These are phyloP conservation scores for Dicroscelio sp. DNA, from an alignment of 2,888 invertebrate genomes.

Conservation along the genomic window DNA sequence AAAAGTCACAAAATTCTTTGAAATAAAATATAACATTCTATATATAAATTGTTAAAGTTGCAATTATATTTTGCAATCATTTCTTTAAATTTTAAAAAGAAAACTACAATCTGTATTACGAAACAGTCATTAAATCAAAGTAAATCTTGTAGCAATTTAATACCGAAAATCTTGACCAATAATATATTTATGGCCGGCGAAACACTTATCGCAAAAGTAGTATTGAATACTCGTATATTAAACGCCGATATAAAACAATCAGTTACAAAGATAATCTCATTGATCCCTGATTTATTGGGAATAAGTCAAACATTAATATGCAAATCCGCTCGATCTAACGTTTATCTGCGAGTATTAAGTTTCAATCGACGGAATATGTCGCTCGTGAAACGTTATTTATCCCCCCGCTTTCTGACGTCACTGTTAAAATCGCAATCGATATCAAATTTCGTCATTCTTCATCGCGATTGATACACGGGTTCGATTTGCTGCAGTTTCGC, in stretches of 20 bases:
- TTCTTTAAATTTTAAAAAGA: too few species aligned
- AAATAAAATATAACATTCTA: too few species aligned
- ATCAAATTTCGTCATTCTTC: constrained; percentile 71
- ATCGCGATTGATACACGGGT: constrained; percentile 35
- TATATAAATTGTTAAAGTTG: too few species aligned
- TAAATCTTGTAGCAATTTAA: too few species aligned
- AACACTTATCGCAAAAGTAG: constrained; percentile 63
- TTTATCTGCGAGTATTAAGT: constrained; percentile 73
- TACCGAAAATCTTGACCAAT: constrained; percentile 34
- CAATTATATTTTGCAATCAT: too few species aligned
- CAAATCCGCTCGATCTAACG: constrained; percentile 58
- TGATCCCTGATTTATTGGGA: constrained; percentile 67
- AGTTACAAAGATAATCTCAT: constrained; percentile 61
- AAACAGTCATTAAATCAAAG: too few species aligned
- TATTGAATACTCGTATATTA: constrained; percentile 47
- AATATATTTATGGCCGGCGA: constrained; percentile 44
- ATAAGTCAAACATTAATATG: constrained; percentile 78
- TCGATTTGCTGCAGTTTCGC: constrained; percentile 54
- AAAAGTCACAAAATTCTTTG: not conserved
- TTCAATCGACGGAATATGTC: constrained; percentile 72
- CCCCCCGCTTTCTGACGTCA: constrained; percentile 36
- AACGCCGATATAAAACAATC: constrained; percentile 64
- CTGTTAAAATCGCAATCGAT: constrained; percentile 59
- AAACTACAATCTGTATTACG: too few species aligned
- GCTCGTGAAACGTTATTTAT: constrained; percentile 71